Evolutionary conservation across 2,888 invertebrate species (phyloP).

Genomic region (Archips crataeganus): DNA sequence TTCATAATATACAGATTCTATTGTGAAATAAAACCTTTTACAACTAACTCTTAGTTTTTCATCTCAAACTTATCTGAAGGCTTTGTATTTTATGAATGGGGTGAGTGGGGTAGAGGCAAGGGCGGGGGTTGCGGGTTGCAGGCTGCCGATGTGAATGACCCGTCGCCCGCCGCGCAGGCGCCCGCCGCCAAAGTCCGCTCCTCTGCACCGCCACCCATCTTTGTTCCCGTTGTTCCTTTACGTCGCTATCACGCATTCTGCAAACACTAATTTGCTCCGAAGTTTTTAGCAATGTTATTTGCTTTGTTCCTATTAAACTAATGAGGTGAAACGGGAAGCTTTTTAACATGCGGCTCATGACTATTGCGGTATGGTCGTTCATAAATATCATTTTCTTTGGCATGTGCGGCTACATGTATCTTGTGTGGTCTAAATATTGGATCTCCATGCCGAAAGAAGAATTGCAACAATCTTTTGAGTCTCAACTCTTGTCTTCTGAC

Average conservation of each 20-base stretch:
- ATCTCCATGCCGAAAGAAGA: constrained; percentile 63
- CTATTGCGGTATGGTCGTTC: constrained; percentile 90
- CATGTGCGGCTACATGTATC: constrained; percentile 90
- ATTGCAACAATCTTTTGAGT: not conserved
- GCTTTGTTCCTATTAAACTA: not conserved
- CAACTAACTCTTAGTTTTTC: not conserved
- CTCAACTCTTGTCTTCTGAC: not conserved
- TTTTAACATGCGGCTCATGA: constrained; percentile 86
- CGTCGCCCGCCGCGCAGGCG: not conserved
- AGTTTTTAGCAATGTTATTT: not conserved
- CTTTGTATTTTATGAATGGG: constrained; percentile 1
- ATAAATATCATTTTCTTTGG: constrained; percentile 90
- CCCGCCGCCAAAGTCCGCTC: not conserved
- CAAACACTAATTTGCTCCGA: not conserved
- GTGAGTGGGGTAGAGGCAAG: not conserved
- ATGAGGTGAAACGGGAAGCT: not conserved
- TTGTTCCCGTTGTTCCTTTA: constrained; percentile 1
- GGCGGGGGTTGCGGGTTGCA: not conserved
- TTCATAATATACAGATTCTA: not conserved
- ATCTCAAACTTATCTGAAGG: not conserved
- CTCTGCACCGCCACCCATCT: not conserved
- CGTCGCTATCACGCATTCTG: not conserved
- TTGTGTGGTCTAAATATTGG: constrained; percentile 91
- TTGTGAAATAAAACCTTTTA: not conserved
- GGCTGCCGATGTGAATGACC: constrained; percentile 2